A percentile compares a stretch with the other conserved stretches of the same genome.
These are phyloP conservation scores for Crotophaga sulcirostris DNA, from an alignment of 2,113 vertebrate species.

Conservation along the genomic window DNA sequence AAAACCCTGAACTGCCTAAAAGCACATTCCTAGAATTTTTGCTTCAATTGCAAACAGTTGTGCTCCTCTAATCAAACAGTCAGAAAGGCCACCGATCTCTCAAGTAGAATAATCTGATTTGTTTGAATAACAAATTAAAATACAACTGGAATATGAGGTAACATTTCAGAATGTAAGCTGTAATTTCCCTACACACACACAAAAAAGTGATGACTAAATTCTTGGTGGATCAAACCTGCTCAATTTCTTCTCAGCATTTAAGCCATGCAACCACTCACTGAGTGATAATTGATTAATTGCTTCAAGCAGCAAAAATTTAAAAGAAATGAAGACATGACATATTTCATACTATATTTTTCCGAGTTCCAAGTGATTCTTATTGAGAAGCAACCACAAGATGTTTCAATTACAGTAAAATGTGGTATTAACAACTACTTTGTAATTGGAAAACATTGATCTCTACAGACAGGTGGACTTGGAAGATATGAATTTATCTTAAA, in stretches of 20 bases:
- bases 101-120: neutral
- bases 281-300: constrained; percentile 49
- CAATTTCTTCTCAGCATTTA: constrained; percentile 1
- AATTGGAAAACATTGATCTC: constrained; percentile 6
- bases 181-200: neutral
- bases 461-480: neutral
- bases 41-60: neutral
- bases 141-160: neutral
- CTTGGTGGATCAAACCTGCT: neutral
- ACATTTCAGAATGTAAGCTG: neutral
- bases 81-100: constrained; percentile 10
- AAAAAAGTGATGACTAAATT: neutral
- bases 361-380: neutral
- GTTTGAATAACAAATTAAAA: constrained; percentile 24
- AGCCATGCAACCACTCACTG: neutral
- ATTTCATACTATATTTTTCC: neutral
- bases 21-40: neutral
- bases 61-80: neutral
- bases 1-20: neutral
- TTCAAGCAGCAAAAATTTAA: constrained; percentile 39
- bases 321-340: constrained; percentile 1
- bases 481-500: constrained; percentile 11
- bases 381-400: constrained; percentile 1
- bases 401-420: constrained; percentile 18
- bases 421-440: neutral